These are phyloP conservation scores for Lutraria lutraria DNA, from an alignment of 2,888 invertebrate species.

Conservation along the genomic window DNA sequence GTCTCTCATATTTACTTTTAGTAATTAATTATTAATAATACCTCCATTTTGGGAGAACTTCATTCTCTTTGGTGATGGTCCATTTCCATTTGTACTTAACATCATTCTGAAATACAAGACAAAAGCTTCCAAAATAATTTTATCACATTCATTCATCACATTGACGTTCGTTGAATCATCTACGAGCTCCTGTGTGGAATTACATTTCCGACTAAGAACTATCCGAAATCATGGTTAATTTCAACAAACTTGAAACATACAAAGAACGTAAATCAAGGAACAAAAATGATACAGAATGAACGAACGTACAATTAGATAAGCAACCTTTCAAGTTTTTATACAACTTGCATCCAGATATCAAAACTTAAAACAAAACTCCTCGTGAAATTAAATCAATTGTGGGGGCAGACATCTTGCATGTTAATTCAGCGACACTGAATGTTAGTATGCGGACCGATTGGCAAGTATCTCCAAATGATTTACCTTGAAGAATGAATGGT, in stretches of 20 bases:
- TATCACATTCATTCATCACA: neutral
- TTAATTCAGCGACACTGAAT: neutral
- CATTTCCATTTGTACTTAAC: conserved; percentile 43
- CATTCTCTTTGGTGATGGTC: conserved; percentile 62
- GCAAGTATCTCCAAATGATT: neutral
- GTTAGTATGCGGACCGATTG: neutral
- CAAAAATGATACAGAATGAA: too few species aligned
- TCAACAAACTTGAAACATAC: neutral
- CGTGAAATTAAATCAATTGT: neutral
- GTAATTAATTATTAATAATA: conserved; percentile 19
- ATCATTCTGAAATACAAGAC: conserved; percentile 16
- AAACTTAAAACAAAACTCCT: neutral
- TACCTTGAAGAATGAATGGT: too few species aligned
- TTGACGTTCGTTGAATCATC: too few species aligned
- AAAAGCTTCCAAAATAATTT: neutral
- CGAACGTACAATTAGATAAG: neutral
- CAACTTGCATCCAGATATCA: neutral
- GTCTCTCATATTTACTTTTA: too few species aligned
- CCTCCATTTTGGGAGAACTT: conserved; percentile 71
- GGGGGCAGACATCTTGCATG: conserved; percentile 32
- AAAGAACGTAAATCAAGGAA: too few species aligned
- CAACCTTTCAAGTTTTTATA: neutral
- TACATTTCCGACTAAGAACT: neutral
- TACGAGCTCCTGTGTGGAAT: too few species aligned
- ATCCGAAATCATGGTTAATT: neutral